Evolutionary conservation across 2,888 invertebrate genomes (phyloP), one percentile per base, ranked within the genome.

Genomic region (Pegoplata infirma): DNA sequence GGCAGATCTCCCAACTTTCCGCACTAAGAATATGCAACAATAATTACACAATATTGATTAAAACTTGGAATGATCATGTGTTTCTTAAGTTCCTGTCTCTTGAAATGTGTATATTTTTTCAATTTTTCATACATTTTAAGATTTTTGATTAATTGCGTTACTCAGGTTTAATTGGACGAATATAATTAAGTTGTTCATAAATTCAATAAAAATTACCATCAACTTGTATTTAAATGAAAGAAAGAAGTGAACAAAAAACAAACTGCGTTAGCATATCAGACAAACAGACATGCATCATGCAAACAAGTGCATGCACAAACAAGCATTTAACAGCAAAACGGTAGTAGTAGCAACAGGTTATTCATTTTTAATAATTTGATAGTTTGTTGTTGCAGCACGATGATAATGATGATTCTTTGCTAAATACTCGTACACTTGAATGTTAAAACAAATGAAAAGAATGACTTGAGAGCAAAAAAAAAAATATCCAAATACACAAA

Each of bases 121-220:
- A 28, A 28, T 40, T 7, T 40, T 61, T 46, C 16, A 17, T 47
- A 17, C 36, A 44, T 56, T 66, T 67, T 83, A 58, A 58, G 49
- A 78, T 64, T 58, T 61, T 81, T 84, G 85, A 87, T 87, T 87
- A 88, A 88, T 87, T 87, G 87, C 85, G 83, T 83, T 86, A 83
- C 84, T 63, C 83, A 82, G 84, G 82, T 88, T 88, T 86, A 87
- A 87, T 88, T 87, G 86, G 86, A 83, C 82, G 85, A 85, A 84
- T 86, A 85, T 85, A 86, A 87, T 88, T 88, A 88, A 87, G 87
- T 87, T 87, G 87, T 82, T 82, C 81, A 79, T 82, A 81, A 81
- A 79, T 82, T 81, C 80, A 81, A 80, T 81, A 71, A 74, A 76
- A 81, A 78, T 77, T 73, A 69, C 68, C 72, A 77, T 66, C 63